Base-by-base conservation (phyloP, 2,113 vertebrate species). In the Gallinago undulata region DNA sequence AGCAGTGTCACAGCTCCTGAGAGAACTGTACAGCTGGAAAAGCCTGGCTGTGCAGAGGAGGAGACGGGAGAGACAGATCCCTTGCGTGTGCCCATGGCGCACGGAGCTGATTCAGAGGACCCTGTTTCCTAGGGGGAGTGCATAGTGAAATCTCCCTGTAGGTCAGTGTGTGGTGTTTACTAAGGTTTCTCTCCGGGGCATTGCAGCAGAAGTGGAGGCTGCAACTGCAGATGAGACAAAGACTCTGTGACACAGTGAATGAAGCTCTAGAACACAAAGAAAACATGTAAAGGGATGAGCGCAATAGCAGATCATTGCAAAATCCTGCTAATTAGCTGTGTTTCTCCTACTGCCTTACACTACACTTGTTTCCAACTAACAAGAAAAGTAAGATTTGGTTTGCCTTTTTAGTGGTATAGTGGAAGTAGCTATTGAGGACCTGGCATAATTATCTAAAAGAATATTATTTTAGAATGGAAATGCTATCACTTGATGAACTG, bases 401-500 rank as follows among this genome's bases (percentile, higher is more conserved):
- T 77, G 31, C 84, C 27, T 75, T 86, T 92, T 96, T 66, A 86
- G 43, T 88, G 41, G 53, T 73, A 24, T 13, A 93, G 24, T 8
- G 53, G 63, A 89, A 53, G 6, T 87, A 76, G 70, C 31, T 50
- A 6, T 30, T 63, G 86, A 81, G 45, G 33, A 93, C 6, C 47
- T 84, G 69, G 56, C 87, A 94, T 67, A 85, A 85, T 90, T 55
- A 33, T 18, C 67, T 88, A 64, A 91, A 93, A 37, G n/a, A 63
- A 10, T 55, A 51, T 59, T 47, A 89, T 89, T 90, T 96, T 59
- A 35, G 27, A 70, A 96, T 93, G 64, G 87, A 95, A 79, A 87
- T 72, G 31, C 53, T 79, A 59, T 66, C 90, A 50, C 68, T 97
- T 93, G 88, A 93, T 94, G 93, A 95, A 95, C 64, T 83, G 69